These are phyloP conservation scores for Plumapathes pennacea DNA, from an alignment of 92 coral and sea anemone species.

Conservation along the genomic window DNA sequence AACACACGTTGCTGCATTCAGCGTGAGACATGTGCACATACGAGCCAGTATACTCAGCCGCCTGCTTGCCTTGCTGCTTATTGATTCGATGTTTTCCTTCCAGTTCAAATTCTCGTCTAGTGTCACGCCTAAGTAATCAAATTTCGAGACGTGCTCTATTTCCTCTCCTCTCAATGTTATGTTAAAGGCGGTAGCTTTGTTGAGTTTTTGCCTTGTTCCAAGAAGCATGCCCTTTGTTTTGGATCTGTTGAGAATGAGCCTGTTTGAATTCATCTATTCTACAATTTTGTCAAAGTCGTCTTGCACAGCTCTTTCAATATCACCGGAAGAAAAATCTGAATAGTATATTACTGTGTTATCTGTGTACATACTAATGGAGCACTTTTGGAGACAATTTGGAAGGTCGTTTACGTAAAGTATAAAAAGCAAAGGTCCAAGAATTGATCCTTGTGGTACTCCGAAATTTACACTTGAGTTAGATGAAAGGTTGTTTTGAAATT, in stretches of 20 bases:
- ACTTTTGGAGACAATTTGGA: constrained; percentile 27
- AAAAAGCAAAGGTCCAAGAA: constrained; percentile 46
- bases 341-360: constrained; percentile 35
- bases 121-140: constrained; percentile 17
- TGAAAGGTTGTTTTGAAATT: constrained; percentile 23
- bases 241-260: constrained; percentile 33
- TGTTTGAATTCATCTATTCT: constrained; percentile 27
- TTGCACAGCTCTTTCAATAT: constrained; percentile 10
- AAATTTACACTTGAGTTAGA: constrained; percentile 3
- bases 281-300: constrained; percentile 29
- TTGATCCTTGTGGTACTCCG: constrained; percentile 35
- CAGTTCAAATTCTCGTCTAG: constrained; percentile 15
- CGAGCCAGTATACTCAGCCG: constrained; percentile 17
- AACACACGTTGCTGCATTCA: constrained; percentile 14
- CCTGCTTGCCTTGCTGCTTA: constrained; percentile 14
- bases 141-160: constrained; percentile 10
- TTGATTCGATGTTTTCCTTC: constrained; percentile 12
- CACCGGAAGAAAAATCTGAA: neutral
- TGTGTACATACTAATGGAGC: constrained; percentile 17
- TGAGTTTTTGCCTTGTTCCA: constrained; percentile 15
- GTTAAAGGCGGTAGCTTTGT: constrained; percentile 1
- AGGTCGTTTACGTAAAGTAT: constrained; percentile 34
- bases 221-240: constrained; percentile 51
- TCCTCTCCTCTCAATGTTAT: constrained; percentile 2
- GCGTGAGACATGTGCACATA: constrained; percentile 13